A percentile compares a stretch with the other conserved stretches of the same genome.
phyloP scores from a whole-genome alignment of 2,113 vertebrate genomes.

The Limnothrissa miodon region DNA sequence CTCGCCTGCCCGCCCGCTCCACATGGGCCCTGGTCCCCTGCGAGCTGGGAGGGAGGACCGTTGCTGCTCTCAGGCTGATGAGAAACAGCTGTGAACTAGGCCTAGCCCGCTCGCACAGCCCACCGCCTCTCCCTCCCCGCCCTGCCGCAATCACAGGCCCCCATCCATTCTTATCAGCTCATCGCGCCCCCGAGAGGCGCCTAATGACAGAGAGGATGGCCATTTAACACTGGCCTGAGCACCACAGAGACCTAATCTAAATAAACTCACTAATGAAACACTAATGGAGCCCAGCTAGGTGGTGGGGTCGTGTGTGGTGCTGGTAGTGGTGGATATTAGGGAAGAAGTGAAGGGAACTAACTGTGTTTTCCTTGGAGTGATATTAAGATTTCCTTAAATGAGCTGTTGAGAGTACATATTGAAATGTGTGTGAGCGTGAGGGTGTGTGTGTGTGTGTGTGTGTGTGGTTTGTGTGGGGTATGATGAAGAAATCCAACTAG shows the following conservation, averaged over 20 bases:
- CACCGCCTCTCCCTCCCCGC: slow-evolving; percentile 26
- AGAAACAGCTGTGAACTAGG: slow-evolving; percentile 72
- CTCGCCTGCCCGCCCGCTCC: background rate
- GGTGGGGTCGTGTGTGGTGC: background rate
- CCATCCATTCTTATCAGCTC: background rate
- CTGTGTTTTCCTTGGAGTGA: background rate
- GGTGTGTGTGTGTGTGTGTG: background rate
- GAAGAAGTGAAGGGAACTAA: slow-evolving; percentile 37
- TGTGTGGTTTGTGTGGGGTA: background rate
- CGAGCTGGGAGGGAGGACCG: slow-evolving; percentile 37
- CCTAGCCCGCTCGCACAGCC: slow-evolving; percentile 40
- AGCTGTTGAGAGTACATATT: background rate
- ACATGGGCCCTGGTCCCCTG: background rate
- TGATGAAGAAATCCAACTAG: background rate
- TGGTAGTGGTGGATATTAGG: background rate
- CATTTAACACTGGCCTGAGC: slow-evolving; percentile 18
- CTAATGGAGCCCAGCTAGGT: slow-evolving; percentile 23
- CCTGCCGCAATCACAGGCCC: background rate
- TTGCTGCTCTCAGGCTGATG: slow-evolving; percentile 55
- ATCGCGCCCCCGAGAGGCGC: slow-evolving; percentile 18
- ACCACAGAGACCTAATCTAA: slow-evolving; percentile 26
- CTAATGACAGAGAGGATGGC: slow-evolving; percentile 20
- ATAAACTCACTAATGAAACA: slow-evolving; percentile 42
- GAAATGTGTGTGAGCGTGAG: background rate
- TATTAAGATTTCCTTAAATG: slow-evolving; percentile 35